phyloP scores from a whole-genome alignment of 2,888 invertebrate species.

The Geophilus truncorum region DNA sequence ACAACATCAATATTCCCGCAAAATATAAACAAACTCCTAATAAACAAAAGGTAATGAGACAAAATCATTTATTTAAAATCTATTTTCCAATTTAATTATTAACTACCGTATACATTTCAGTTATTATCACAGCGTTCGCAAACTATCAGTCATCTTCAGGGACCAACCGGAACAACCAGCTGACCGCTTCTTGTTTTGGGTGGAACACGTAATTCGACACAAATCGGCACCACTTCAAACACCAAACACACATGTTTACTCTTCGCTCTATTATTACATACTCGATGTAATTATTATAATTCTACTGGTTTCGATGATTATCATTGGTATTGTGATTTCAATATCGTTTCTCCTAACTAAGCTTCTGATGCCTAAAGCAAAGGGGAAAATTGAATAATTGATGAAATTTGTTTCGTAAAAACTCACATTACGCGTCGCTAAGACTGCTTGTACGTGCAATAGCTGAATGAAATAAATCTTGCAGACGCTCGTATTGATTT shows the following conservation, averaged over 20 bases:
- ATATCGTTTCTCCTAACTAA: not conserved
- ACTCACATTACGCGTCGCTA: not conserved
- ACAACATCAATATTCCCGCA: not conserved
- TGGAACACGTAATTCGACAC: slow-evolving; percentile 29
- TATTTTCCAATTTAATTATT: too few species aligned
- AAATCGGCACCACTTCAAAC: slow-evolving; percentile 28
- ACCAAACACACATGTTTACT: not conserved
- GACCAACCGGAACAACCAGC: slow-evolving; percentile 32
- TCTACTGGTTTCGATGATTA: not conserved
- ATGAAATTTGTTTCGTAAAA: too few species aligned
- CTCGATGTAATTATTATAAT: not conserved
- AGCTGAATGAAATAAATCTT: slow-evolving; percentile 14
- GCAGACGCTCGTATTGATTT: not conserved
- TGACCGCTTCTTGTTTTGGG: slow-evolving; percentile 35
- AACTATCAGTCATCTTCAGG: slow-evolving; percentile 3
- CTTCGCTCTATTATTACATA: not conserved
- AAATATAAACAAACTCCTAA: slow-evolving; percentile 14
- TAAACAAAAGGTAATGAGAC: slow-evolving; percentile 22
- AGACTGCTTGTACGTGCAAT: slow-evolving; percentile 15
- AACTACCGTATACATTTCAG: not conserved
- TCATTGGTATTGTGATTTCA: not conserved
- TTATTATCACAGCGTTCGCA: not conserved
- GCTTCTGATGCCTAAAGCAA: not conserved
- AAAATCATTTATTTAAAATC: not conserved
- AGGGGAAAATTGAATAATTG: not conserved